Percentiles rank a stretch among this genome's conserved stretches.
phyloP scores from a whole-genome alignment of 2,888 invertebrate genomes.

The Tipula confusa region DNA sequence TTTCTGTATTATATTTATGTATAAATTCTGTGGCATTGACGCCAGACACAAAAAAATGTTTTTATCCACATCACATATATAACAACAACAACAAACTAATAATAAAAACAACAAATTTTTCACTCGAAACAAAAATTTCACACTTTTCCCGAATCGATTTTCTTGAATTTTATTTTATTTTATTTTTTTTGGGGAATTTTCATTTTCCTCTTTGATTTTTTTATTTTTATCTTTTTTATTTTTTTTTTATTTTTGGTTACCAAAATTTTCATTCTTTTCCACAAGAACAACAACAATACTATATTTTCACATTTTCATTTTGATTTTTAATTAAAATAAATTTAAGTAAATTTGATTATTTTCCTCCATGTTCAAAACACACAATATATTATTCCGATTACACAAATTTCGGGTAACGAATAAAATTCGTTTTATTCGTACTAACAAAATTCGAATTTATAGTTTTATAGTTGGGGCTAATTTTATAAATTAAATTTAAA shows the following conservation, averaged over 20 bases:
- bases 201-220: neutral
- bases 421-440: neutral
- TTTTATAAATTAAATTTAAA: neutral
- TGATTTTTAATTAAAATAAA: neutral
- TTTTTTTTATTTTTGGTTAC: neutral
- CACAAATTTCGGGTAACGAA: neutral
- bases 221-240: neutral
- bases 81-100: neutral
- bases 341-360: neutral
- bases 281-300: neutral
- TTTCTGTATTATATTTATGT: neutral
- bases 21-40: neutral
- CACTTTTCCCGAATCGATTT: slow-evolving; percentile 25
- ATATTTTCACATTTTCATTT: neutral
- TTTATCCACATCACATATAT: neutral
- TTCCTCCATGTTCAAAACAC: neutral
- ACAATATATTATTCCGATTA: neutral
- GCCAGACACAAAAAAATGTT: neutral
- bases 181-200: neutral
- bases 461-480: neutral
- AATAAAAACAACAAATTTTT: neutral
- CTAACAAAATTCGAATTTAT: neutral
- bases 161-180: neutral
- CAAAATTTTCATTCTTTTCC: neutral
- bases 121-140: neutral